Conservation (phyloP, 2,797 vertebrate genomes). For the Eidolon dupreanum region DNA sequence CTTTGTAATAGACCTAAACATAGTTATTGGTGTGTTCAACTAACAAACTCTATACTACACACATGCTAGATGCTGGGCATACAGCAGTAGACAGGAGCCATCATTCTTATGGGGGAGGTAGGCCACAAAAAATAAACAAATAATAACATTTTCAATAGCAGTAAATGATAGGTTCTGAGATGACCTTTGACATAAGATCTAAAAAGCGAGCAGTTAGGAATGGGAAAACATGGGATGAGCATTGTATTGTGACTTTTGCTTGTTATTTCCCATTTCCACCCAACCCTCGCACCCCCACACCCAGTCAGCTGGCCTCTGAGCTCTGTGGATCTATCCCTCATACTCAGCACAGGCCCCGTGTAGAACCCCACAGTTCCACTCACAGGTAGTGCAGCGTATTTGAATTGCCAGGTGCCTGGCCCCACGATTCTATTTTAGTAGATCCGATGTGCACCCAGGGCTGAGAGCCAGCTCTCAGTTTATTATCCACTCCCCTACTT, state of each 20-base stretch:
- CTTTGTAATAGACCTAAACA: not conserved
- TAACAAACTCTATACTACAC: not conserved
- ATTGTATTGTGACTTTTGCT: not conserved
- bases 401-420: not conserved
- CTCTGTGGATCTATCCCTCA: not conserved
- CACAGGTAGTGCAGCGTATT: fast-evolving
- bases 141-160: not conserved
- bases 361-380: not conserved
- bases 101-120: not conserved
- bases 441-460: not conserved
- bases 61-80: not conserved
- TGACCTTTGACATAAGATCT: not conserved
- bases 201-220: not conserved
- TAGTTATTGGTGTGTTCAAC: not conserved
- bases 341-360: not conserved
- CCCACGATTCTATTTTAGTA: not conserved
- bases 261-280: not conserved
- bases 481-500: not conserved
- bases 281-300: not conserved
- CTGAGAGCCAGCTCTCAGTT: not conserved
- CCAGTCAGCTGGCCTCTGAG: not conserved
- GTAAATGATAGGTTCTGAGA: not conserved
- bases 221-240: not conserved
- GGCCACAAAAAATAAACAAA: not conserved
- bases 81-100: not conserved